Evolutionary conservation across 2,113 vertebrate species (phyloP).

Genomic region (Cheirogaleus medius): DNA sequence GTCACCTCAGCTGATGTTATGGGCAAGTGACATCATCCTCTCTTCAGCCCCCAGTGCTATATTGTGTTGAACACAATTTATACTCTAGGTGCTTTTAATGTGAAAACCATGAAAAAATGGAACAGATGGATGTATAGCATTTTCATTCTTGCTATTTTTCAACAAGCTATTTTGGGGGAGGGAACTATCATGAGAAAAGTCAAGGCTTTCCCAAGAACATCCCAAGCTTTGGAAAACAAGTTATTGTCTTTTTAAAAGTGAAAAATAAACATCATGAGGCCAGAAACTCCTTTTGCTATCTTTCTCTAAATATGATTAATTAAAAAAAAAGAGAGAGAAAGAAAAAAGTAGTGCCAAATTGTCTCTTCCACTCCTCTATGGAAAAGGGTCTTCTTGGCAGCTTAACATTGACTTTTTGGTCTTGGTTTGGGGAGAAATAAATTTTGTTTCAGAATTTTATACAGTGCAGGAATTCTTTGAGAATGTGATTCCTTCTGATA

Average conservation of each 20-base stretch:
- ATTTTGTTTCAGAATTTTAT: constrained; percentile 65
- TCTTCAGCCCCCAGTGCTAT: constrained; percentile 63
- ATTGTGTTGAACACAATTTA: constrained; percentile 67
- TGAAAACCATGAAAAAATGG: constrained; percentile 51
- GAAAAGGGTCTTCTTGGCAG: constrained; percentile 77
- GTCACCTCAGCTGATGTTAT: constrained; percentile 54
- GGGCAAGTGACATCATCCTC: constrained; percentile 61
- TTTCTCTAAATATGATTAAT: constrained; percentile 64
- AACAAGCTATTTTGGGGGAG: constrained; percentile 45
- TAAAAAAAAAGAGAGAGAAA: not conserved
- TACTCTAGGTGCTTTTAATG: constrained; percentile 64
- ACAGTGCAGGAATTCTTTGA: constrained; percentile 63
- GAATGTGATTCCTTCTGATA: constrained; percentile 60
- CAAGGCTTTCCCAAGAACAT: constrained; percentile 57
- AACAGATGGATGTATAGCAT: constrained; percentile 53
- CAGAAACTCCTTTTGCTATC: constrained; percentile 76
- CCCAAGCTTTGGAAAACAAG: constrained; percentile 52
- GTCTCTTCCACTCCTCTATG: constrained; percentile 46
- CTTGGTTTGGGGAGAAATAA: constrained; percentile 55
- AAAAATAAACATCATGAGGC: constrained; percentile 69
- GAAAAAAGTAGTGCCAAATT: constrained; percentile 43
- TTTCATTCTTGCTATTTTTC: constrained; percentile 70
- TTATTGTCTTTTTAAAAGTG: constrained; percentile 75
- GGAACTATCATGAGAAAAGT: constrained; percentile 50
- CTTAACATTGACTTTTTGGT: constrained; percentile 73